Evolutionary conservation across 1,140 invertebrate species (phyloP).

Genomic region (Papilio glaucus): DNA sequence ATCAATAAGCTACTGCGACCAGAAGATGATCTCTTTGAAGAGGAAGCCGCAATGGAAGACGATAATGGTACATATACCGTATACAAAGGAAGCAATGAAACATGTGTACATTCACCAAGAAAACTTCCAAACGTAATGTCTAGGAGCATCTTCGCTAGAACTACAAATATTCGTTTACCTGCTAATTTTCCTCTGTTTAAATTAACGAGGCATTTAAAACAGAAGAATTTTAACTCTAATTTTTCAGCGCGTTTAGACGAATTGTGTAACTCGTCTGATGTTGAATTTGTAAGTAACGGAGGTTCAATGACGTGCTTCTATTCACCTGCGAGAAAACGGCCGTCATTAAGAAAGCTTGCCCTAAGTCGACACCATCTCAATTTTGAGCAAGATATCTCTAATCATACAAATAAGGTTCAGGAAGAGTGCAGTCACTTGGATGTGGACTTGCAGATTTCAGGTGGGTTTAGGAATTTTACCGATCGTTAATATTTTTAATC

Average conservation of each 20-base stretch:
- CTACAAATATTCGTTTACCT: constrained; percentile 55
- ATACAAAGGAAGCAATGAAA: constrained; percentile 51
- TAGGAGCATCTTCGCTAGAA: constrained; percentile 67
- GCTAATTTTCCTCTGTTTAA: constrained; percentile 58
- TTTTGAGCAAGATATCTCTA: constrained; percentile 20
- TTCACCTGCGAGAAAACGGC: constrained; percentile 60
- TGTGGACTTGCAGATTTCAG: constrained; percentile 77
- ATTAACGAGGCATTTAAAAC: constrained; percentile 61
- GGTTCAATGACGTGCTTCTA: constrained; percentile 49
- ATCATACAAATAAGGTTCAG: constrained; percentile 38
- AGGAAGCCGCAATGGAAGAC: constrained; percentile 52
- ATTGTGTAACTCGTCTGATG: constrained; percentile 55
- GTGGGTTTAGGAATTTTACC: constrained; percentile 41
- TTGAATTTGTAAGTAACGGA: constrained; percentile 37
- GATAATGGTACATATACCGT: constrained; percentile 63
- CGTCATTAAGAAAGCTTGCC: constrained; percentile 63
- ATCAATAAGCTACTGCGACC: constrained; percentile 62
- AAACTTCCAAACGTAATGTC: constrained; percentile 53
- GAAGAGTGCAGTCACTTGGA: constrained; percentile 58
- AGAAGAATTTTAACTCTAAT: constrained; percentile 62
- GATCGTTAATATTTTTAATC: too few species aligned
- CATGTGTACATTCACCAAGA: constrained; percentile 58
- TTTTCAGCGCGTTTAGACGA: constrained; percentile 70
- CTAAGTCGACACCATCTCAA: constrained; percentile 53
- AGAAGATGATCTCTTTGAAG: constrained; percentile 60